A percentile compares a stretch with the other conserved stretches of the same genome.
Conservation (phyloP, 1,140 invertebrate genomes). For the Dryas iulia region DNA sequence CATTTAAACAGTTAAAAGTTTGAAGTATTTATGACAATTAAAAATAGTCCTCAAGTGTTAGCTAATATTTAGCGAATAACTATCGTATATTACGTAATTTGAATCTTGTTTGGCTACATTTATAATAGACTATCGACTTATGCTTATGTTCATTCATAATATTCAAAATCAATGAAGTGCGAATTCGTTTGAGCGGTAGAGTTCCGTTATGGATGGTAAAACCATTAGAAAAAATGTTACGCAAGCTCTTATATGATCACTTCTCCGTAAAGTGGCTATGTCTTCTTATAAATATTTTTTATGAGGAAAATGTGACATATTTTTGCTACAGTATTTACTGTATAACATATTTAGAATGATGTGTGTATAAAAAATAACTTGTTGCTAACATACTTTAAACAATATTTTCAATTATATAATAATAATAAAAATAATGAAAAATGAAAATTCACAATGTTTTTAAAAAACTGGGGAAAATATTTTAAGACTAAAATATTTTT, state of each 20-base stretch:
- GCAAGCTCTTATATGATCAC: conserved; percentile 17
- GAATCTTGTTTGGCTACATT: conserved; percentile 19
- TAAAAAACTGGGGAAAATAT: no score
- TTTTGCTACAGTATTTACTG: background rate
- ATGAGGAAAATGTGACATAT: background rate
- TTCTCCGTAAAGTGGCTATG: background rate
- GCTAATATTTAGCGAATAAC: conserved; percentile 21
- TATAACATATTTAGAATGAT: background rate
- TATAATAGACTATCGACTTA: conserved; percentile 23
- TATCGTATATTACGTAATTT: conserved; percentile 17
- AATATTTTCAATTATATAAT: no score
- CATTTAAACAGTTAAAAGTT: no score
- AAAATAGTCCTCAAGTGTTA: background rate
- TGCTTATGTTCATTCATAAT: conserved; percentile 30
- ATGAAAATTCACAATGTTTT: no score
- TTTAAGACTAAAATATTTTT: no score
- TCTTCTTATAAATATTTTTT: background rate
- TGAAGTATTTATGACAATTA: background rate
- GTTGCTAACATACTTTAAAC: no score
- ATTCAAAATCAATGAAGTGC: conserved; percentile 30
- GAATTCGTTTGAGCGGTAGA: conserved; percentile 27
- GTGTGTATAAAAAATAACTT: no score
- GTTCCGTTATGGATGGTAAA: conserved; percentile 27
- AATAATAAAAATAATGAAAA: no score
- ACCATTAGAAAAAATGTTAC: conserved; percentile 26